Base-by-base conservation (phyloP, 2,888 invertebrate genomes). In the Scrobipalpa atriplicella region DNA sequence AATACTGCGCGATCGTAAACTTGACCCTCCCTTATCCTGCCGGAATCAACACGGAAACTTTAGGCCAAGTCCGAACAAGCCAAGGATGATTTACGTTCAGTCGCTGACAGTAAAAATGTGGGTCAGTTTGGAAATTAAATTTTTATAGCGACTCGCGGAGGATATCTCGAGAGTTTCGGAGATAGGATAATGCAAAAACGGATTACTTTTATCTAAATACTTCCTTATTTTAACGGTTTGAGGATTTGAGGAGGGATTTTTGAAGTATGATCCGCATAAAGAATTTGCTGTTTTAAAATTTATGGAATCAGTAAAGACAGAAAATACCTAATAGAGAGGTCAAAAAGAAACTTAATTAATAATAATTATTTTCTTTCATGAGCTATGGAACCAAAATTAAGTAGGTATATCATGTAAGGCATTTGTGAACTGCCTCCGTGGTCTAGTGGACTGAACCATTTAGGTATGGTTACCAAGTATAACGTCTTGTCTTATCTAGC, bases 1-100 rank as follows among this genome's bases (percentile, higher is more conserved):
- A 89, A 85, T 89, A 85, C 84, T 80, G 81, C 78, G 73, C 80
- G 84, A 83, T 89, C 86, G 84, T 90, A 90, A 90, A 89, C 84
- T 84, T 84, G 86, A 88, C 90, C 90, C 86, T 81, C 80, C 74
- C 77, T 86, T 89, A 87, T 88, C 87, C 82, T 77, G 74, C 73
- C 73, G 79, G 78, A 84, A 89, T 87, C 87, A 84, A 87, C 87
- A 84, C 83, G 84, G 75, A 82, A 85, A 84, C 64, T 75, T 75
- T 68, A 70, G 69, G 71, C 70, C 69, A 77, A 75, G 70, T 71
- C 73, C 70, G 68, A 75, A 75, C 76, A 80, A 75, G 81, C 78
- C 81, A 76, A 72, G 75, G 80, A 86, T 86, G 86, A 86, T 86
- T 85, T 86, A 87, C 81, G 80, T 79, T 78, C 70, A 71, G 72